These are phyloP conservation scores for Melipona bicolor DNA, from an alignment of 2,888 invertebrate genomes.

Conservation along the genomic window DNA sequence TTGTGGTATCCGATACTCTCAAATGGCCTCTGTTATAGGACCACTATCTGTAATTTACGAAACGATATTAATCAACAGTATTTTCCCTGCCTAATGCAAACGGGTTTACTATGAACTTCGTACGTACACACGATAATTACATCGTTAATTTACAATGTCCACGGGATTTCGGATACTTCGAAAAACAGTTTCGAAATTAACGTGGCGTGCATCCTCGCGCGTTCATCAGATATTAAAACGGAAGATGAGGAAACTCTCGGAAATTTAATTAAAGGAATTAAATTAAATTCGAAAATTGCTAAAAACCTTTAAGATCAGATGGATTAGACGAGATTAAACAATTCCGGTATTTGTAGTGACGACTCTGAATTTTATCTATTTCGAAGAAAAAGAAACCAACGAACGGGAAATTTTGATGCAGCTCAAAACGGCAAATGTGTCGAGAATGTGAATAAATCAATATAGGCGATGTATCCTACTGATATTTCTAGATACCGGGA, in stretches of 20 bases:
- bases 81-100: not conserved
- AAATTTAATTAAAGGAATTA: not conserved
- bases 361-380: too few species aligned
- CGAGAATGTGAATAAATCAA: constrained; percentile 11
- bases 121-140: not conserved
- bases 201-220: not conserved
- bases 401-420: not conserved
- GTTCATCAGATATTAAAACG: not conserved
- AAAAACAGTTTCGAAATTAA: not conserved
- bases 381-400: not conserved
- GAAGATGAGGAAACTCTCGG: not conserved
- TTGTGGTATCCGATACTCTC: constrained; percentile 13
- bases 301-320: not conserved
- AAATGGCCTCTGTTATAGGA: not conserved
- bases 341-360: too few species aligned
- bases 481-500: constrained; percentile 13
- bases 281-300: not conserved
- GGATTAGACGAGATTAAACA: not conserved
- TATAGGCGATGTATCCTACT: constrained; percentile 35
- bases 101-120: not conserved
- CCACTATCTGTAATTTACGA: constrained; percentile 19
- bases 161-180: not conserved
- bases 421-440: not conserved
- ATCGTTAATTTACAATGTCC: not conserved
- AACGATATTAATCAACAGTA: constrained; percentile 15